Percentiles rank a stretch among this genome's conserved stretches.
phyloP scores from a whole-genome alignment of 2,113 vertebrate species.

The Poecile atricapillus region DNA sequence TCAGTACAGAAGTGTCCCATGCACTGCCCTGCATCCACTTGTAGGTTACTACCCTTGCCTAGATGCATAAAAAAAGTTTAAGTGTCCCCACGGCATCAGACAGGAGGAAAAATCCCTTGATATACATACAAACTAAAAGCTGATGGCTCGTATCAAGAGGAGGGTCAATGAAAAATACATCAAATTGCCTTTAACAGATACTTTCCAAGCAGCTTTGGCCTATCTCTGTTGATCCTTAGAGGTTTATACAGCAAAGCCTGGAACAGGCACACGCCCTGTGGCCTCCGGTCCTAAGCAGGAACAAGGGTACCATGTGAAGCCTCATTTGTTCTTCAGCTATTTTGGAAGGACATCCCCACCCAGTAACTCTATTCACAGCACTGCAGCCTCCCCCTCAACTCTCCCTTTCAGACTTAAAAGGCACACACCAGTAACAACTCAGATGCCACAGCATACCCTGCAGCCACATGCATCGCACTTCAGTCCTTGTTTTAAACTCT shows the following conservation, averaged over 20 bases:
- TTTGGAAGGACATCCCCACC: background rate
- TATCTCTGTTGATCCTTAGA: background rate
- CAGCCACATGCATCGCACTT: background rate
- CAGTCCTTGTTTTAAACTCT: background rate
- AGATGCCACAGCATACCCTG: background rate
- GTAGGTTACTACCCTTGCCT: background rate
- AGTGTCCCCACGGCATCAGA: background rate
- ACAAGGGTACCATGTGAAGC: background rate
- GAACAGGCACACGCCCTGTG: rapidly evolving
- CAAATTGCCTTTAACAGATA: background rate
- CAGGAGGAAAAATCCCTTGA: background rate
- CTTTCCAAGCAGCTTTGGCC: background rate
- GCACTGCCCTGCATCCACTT: background rate
- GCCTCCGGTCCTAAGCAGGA: background rate
- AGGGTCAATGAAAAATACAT: background rate
- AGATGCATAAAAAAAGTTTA: background rate
- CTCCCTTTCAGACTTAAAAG: background rate
- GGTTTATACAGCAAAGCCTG: background rate
- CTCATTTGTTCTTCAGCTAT: background rate
- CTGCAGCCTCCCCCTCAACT: background rate
- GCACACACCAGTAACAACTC: background rate
- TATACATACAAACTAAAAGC: background rate
- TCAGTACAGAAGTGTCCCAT: background rate
- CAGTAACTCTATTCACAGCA: background rate
- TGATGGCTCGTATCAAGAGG: background rate